Conservation (phyloP, 2,797 vertebrate species). For the Pangasius krempfi region DNA sequence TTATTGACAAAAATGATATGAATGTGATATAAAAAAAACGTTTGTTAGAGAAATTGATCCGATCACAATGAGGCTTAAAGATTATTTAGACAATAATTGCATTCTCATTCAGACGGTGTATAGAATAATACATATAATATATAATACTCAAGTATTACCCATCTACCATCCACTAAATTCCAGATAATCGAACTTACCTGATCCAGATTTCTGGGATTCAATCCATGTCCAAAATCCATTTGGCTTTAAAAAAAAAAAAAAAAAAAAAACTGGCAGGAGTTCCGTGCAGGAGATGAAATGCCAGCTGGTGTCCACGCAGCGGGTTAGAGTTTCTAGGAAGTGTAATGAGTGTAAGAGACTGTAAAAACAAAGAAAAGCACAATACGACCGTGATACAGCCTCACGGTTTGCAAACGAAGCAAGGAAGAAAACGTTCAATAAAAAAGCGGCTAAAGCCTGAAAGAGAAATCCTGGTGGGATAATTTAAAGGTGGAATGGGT, state of each 20-base stretch:
- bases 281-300: not conserved
- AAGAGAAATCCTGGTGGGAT: not conserved
- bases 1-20: not conserved
- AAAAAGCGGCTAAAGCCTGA: not conserved
- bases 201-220: conserved; percentile 27
- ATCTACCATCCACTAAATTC: not conserved
- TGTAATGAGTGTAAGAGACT: not conserved
- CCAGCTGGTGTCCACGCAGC: not conserved
- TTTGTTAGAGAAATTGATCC: not conserved
- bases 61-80: not conserved
- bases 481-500: not conserved
- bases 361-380: conserved; percentile 1
- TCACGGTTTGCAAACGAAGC: not conserved
- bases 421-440: not conserved
- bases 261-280: not conserved
- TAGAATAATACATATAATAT: too few species aligned
- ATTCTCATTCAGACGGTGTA: not conserved
- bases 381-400: not conserved
- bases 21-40: too few species aligned
- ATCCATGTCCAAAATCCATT: conserved; percentile 26
- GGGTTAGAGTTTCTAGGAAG: not conserved
- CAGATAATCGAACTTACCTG: conserved; percentile 13
- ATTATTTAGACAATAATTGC: not conserved
- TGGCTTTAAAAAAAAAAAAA: not conserved
- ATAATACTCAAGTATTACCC: too few species aligned